Percentiles rank a stretch among this genome's conserved stretches.
These are phyloP conservation scores for Ornithorhynchus anatinus DNA, from an alignment of 2,113 vertebrate genomes.

Conservation along the genomic window DNA sequence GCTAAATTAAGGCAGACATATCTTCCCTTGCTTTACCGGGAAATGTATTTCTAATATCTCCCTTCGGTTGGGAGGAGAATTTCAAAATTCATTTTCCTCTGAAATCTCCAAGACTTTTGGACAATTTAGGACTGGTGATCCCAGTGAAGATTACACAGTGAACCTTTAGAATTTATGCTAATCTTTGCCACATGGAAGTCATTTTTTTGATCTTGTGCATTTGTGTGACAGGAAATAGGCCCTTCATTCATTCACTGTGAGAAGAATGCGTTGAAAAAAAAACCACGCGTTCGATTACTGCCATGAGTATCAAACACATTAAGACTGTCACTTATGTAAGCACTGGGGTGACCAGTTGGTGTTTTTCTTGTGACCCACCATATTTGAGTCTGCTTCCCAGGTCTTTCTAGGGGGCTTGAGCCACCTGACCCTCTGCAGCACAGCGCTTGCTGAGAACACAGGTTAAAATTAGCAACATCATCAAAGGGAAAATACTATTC, in stretches of 20 bases:
- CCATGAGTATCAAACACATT: not conserved
- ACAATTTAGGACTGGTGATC: fast-evolving
- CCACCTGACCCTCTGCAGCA: not conserved
- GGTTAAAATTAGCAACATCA: not conserved
- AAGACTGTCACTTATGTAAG: not conserved
- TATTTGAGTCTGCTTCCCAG: not conserved
- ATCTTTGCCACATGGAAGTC: too few relatives aligned
- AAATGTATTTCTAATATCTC: not conserved
- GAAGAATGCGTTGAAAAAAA: too few relatives aligned
- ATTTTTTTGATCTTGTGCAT: too few relatives aligned
- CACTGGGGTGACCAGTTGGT: not conserved
- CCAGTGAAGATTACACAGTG: too few relatives aligned
- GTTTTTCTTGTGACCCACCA: not conserved
- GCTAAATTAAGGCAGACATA: not conserved
- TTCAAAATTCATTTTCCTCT: not conserved
- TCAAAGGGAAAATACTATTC: not conserved
- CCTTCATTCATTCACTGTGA: not conserved
- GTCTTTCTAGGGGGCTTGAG: too few relatives aligned
- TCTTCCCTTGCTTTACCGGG: not conserved
- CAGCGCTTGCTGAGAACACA: not conserved
- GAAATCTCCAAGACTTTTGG: fast-evolving
- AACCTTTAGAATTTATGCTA: too few relatives aligned
- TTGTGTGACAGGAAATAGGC: too few relatives aligned
- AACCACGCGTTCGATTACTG: not conserved
- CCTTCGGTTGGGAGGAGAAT: not conserved